phyloP scores from a whole-genome alignment of 2,113 vertebrate species.

The Setophaga kirtlandii region DNA sequence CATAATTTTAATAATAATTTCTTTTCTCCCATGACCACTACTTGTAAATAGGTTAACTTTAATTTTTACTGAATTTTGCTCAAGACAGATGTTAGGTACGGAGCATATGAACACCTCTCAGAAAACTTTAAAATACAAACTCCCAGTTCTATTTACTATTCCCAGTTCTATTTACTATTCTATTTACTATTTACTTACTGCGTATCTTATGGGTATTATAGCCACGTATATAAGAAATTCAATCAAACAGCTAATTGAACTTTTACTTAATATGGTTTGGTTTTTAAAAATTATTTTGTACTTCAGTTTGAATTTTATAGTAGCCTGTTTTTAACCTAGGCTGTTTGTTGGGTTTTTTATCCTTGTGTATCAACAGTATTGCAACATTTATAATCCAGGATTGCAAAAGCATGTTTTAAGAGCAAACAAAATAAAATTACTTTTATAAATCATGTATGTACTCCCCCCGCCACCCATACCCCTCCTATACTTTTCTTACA shows the following conservation, averaged over 20 bases:
- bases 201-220: not conserved
- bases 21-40: not conserved
- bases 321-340: not conserved
- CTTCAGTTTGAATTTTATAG: not conserved
- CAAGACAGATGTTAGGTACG: not conserved
- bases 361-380: not conserved
- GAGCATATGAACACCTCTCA: not conserved
- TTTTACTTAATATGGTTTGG: not conserved
- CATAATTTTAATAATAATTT: not conserved
- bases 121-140: not conserved
- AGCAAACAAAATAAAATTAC: conserved; percentile 9
- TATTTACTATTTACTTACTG: too few relatives aligned
- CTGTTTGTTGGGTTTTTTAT: not conserved
- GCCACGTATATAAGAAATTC: not conserved
- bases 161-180: not conserved
- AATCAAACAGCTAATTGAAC: not conserved
- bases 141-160: not conserved
- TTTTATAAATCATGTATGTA: not conserved
- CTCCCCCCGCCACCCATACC: not conserved
- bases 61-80: not conserved
- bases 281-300: not conserved
- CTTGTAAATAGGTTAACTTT: not conserved
- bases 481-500: not conserved
- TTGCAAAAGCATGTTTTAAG: conserved; percentile 39
- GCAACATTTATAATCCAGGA: not conserved